These are phyloP conservation scores for Chelonus insularis DNA, from an alignment of 1,140 invertebrate species.

Conservation along the genomic window DNA sequence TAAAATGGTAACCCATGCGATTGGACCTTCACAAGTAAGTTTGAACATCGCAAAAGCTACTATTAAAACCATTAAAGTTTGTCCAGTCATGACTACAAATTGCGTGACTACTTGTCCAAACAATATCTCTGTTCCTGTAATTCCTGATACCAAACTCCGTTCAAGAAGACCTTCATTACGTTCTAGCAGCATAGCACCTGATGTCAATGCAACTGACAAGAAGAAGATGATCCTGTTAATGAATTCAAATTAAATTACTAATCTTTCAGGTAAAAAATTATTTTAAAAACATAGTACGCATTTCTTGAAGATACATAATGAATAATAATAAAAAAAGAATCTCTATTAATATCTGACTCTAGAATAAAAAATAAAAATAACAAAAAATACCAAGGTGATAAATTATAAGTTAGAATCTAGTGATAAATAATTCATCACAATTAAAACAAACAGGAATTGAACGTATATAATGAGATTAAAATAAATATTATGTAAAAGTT, in stretches of 20 bases:
- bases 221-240: constrained; percentile 95
- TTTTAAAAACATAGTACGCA: too few species aligned
- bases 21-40: constrained; percentile 77
- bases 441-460: too few species aligned
- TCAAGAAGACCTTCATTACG: constrained; percentile 88
- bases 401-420: too few species aligned
- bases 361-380: too few species aligned
- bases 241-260: constrained; percentile 16
- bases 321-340: too few species aligned
- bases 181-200: constrained; percentile 88
- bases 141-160: constrained; percentile 80
- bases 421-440: too few species aligned
- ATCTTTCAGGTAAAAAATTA: neutral
- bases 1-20: constrained; percentile 74
- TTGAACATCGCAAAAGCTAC: constrained; percentile 83
- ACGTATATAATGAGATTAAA: too few species aligned
- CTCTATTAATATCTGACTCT: too few species aligned
- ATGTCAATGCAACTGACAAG: constrained; percentile 89
- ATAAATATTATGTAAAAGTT: too few species aligned
- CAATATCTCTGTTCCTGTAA: constrained; percentile 70
- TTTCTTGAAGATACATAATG: too few species aligned
- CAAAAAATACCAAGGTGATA: too few species aligned
- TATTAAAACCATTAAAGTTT: constrained; percentile 78
- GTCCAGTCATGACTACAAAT: constrained; percentile 84
- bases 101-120: constrained; percentile 85